These are phyloP conservation scores for Volucella inflata DNA, from an alignment of 2,888 invertebrate genomes.

Conservation along the genomic window DNA sequence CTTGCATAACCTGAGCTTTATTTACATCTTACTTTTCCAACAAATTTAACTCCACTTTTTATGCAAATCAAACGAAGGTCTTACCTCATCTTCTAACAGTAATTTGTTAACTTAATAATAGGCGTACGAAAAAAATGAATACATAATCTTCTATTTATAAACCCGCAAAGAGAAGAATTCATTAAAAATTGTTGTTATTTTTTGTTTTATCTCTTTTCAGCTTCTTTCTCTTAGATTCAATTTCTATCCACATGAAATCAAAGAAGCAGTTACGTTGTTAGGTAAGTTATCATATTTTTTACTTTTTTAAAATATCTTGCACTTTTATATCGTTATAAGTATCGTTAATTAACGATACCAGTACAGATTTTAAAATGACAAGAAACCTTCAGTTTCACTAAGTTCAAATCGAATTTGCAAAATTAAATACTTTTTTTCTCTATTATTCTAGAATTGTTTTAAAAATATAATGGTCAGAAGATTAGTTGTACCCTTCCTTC, in stretches of 20 bases:
- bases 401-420: too few relatives aligned
- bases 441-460: conserved; percentile 14
- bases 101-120: not conserved
- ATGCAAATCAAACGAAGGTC: not conserved
- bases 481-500: not conserved
- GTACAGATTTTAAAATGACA: too few relatives aligned
- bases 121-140: conserved; percentile 8
- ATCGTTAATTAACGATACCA: not conserved
- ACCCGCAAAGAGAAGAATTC: conserved; percentile 14
- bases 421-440: too few relatives aligned
- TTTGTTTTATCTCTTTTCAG: conserved; percentile 46
- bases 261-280: conserved; percentile 41
- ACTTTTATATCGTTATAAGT: not conserved
- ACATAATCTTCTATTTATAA: conserved; percentile 19
- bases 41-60: not conserved
- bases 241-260: conserved; percentile 60
- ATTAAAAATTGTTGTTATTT: conserved; percentile 6
- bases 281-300: conserved; percentile 43
- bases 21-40: not conserved
- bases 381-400: too few relatives aligned
- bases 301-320: not conserved
- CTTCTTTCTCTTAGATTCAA: conserved; percentile 37
- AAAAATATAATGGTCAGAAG: conserved; percentile 37
- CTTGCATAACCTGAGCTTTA: not conserved
- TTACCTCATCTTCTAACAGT: conserved; percentile 26